Base-by-base conservation (phyloP, 2,797 vertebrate species). In the Mastacembelus armatus region DNA sequence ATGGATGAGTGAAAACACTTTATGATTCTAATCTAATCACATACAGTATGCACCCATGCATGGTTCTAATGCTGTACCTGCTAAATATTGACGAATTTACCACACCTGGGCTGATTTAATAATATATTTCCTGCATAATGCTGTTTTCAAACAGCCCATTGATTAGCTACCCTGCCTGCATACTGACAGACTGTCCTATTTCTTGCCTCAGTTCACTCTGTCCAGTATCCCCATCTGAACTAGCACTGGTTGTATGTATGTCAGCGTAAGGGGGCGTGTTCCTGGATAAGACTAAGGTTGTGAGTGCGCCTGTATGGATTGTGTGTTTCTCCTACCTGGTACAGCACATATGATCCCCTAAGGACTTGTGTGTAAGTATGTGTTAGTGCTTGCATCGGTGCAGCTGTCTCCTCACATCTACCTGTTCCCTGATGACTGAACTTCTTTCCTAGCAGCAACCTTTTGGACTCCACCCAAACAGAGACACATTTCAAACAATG, bases 361-460 rank as follows among this genome's bases (percentile, higher is more conserved):
- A 65, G 63, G 86, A 83, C 36, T n/a, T 73, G 49, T 76, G 29
- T 56, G 35, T 42, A 10, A 8, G 44, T 48, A 5, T 30, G 59
- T 59, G 72, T 56, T 45, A 29, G 54, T 18, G 55, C 36, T 73
- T 58, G 71, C 62, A 51, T 81, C 70, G 70, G 59, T 87, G 77
- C 78, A 85, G 81, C 83, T 79, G 85, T 88, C 86, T 90, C 77
- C 80, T 85, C 80, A 42, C 56, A 87, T 90, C 77, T 45, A 77
- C 82, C 79, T 32, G 2, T 58, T 63, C 61, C 70, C 76, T 69
- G 74, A 73, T 70, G 82, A 86, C 67, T 74, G 76, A 86, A 81
- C 77, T 71, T 87, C 57, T 66, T 58, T 68, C 33, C 1, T 45
- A 85, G 62, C 48, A 36, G 51, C 21, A 67, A 50, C 63, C 62